phyloP scores from a whole-genome alignment of 2,888 invertebrate genomes.

The Notodonta dromedarius region DNA sequence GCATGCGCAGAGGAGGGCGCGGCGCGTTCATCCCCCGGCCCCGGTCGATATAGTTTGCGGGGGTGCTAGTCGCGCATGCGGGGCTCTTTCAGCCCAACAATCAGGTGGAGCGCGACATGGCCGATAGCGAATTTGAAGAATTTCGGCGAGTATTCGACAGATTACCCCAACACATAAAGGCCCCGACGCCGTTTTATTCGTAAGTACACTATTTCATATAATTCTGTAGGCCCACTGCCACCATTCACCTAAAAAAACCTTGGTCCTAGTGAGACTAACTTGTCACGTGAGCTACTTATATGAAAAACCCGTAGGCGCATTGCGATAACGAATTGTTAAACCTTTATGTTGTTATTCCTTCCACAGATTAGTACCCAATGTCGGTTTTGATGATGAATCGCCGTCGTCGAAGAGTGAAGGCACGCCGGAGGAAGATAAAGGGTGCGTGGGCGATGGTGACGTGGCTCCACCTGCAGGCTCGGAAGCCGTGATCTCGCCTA shows the following conservation, averaged over 20 bases:
- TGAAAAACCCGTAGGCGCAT: conserved; percentile 26
- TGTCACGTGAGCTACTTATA: conserved; percentile 40
- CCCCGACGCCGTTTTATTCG: conserved; percentile 94
- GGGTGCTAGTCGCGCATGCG: conserved; percentile 66
- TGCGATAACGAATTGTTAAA: conserved; percentile 7
- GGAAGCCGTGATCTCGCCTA: conserved; percentile 56
- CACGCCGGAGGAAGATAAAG: conserved; percentile 86
- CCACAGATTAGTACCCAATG: conserved; percentile 92
- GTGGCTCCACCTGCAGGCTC: conserved; percentile 35
- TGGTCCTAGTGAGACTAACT: conserved; percentile 25
- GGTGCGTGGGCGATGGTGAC: conserved; percentile 85
- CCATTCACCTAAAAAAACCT: conserved; percentile 15
- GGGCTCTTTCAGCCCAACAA: conserved; percentile 75
- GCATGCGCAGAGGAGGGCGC: conserved; percentile 49
- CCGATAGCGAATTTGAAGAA: conserved; percentile 97
- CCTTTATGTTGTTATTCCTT: conserved; percentile 17
- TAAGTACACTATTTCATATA: conserved; percentile 83
- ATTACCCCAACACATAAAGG: conserved; percentile 90
- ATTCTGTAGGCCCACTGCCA: conserved; percentile 7
- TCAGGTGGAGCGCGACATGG: conserved; percentile 92
- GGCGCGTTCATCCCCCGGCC: conserved; percentile 24
- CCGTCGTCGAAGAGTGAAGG: conserved; percentile 91
- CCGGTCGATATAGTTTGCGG: conserved; percentile 67
- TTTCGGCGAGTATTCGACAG: conserved; percentile 94
- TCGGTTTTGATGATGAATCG: conserved; percentile 91